These are phyloP conservation scores for Erynnis tages DNA, from an alignment of 2,888 invertebrate genomes.

Conservation along the genomic window DNA sequence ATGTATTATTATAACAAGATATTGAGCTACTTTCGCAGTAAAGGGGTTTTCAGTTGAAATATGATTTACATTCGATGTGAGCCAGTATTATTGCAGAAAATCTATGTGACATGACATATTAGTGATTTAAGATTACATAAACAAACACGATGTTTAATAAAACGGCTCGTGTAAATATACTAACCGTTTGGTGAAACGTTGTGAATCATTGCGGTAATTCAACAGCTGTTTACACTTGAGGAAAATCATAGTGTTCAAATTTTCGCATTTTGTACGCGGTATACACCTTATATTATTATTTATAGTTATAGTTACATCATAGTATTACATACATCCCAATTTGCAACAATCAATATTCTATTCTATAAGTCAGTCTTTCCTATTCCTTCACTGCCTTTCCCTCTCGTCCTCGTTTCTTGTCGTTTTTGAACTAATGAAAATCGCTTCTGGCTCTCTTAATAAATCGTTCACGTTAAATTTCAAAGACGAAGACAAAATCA, in stretches of 20 bases:
- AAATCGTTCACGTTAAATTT: too few relatives aligned
- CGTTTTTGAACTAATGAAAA: too few relatives aligned
- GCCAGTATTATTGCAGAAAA: neutral
- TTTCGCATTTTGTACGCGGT: conserved; percentile 40
- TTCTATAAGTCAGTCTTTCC: too few relatives aligned
- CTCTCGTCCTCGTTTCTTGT: too few relatives aligned
- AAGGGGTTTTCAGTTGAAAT: neutral
- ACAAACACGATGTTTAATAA: conserved; percentile 1
- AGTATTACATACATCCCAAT: too few relatives aligned
- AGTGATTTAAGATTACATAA: neutral
- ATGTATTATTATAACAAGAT: too few relatives aligned
- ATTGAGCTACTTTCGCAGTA: neutral
- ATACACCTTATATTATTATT: conserved; percentile 30
- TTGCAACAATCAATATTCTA: too few relatives aligned
- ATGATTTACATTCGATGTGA: neutral
- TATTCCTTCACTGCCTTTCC: too few relatives aligned
- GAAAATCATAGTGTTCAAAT: conserved; percentile 35
- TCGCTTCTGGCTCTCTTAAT: too few relatives aligned
- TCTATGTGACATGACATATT: neutral
- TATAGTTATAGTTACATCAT: too few relatives aligned
- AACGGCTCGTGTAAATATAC: conserved; percentile 9
- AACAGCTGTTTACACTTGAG: conserved; percentile 17
- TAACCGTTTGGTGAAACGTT: neutral
- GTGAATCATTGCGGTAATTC: conserved; percentile 10
- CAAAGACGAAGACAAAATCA: too few relatives aligned